A percentile compares a stretch with the other conserved stretches of the same genome.
These are phyloP conservation scores for Drosophila sturtevanti DNA, from an alignment of 1,140 invertebrate genomes.

Conservation along the genomic window DNA sequence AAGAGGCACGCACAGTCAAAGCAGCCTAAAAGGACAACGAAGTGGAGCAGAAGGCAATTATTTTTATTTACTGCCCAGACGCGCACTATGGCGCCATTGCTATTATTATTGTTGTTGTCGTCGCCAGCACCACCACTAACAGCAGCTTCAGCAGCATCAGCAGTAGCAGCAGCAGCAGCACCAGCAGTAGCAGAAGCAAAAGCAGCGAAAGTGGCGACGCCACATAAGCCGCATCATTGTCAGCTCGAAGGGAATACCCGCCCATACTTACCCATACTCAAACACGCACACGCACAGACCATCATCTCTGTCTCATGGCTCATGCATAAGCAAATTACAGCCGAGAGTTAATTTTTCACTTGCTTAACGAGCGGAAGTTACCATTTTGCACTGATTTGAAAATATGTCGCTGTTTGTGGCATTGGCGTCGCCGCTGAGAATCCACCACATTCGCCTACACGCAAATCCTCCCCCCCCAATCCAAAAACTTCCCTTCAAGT, in stretches of 20 bases:
- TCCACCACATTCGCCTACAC: conserved; percentile 2
- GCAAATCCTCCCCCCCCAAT: not conserved
- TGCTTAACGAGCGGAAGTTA: conserved; percentile 82
- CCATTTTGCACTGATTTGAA: conserved; percentile 82
- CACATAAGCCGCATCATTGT: conserved; percentile 80
- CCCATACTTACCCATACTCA: conserved; percentile 13
- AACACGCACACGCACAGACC: not conserved
- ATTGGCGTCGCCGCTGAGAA: conserved; percentile 63
- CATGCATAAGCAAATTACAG: conserved; percentile 75
- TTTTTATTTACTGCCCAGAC: conserved; percentile 81
- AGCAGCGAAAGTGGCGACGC: conserved; percentile 36
- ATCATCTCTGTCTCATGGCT: conserved; percentile 30
- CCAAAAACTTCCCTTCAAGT: not conserved
- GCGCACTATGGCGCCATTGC: conserved; percentile 75
- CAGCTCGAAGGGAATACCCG: conserved; percentile 51
- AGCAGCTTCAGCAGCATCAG: too few relatives aligned
- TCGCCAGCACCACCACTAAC: not conserved
- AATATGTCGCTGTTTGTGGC: conserved; percentile 80
- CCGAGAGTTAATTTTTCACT: conserved; percentile 81
- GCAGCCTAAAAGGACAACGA: conserved; percentile 66
- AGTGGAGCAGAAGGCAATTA: conserved; percentile 81
- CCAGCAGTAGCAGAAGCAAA: too few relatives aligned
- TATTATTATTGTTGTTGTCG: conserved; percentile 59
- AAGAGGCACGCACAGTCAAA: conserved; percentile 19
- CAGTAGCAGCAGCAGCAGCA: too few relatives aligned